Conservation (phyloP, 1,140 invertebrate genomes). For the Coelopa frigida region DNA sequence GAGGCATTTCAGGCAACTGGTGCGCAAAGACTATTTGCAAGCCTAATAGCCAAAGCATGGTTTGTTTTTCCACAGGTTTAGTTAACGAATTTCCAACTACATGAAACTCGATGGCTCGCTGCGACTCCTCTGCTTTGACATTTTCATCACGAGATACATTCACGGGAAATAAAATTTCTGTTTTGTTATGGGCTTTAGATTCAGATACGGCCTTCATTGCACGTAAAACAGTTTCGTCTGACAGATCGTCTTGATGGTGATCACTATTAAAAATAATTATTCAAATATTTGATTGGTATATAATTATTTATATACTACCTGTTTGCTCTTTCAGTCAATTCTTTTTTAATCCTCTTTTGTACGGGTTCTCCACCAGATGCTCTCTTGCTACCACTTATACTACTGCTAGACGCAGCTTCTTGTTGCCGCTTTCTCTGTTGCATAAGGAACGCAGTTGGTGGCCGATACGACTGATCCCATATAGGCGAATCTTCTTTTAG, state of each 20-base stretch:
- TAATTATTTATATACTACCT: constrained; percentile 16
- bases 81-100: constrained; percentile 89
- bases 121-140: constrained; percentile 81
- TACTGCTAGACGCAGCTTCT: constrained; percentile 13
- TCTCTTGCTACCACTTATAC: constrained; percentile 16
- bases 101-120: constrained; percentile 87
- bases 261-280: constrained; percentile 19
- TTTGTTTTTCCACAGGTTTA: constrained; percentile 78
- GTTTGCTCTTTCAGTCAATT: constrained; percentile 23
- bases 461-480: constrained; percentile 65
- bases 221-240: constrained; percentile 32
- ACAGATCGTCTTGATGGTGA: constrained; percentile 28
- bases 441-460: constrained; percentile 36
- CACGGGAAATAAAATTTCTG: constrained; percentile 65
- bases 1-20: constrained; percentile 94
- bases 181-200: constrained; percentile 37
- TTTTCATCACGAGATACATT: constrained; percentile 83
- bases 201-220: constrained; percentile 40
- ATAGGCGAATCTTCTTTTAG: constrained; percentile 81
- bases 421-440: constrained; percentile 37
- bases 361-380: constrained; percentile 25
- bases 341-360: constrained; percentile 37
- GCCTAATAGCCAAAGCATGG: constrained; percentile 81
- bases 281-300: not conserved
- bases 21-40: constrained; percentile 94